Evolutionary conservation across 2,113 vertebrate species (phyloP).

Genomic region (Eupsittula cactorum): DNA sequence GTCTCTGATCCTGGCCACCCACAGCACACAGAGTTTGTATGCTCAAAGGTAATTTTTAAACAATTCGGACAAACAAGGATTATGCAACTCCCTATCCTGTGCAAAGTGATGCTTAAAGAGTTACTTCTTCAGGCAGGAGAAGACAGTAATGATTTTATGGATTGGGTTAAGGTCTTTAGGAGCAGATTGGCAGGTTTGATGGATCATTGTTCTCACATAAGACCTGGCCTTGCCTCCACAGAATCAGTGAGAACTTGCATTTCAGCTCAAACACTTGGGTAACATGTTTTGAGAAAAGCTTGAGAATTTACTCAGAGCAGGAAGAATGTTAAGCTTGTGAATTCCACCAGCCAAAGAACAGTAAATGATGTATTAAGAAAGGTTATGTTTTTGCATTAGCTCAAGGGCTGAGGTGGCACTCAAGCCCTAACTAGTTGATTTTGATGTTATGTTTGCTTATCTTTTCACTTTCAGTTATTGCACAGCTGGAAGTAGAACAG

Average conservation of each 20-base stretch:
- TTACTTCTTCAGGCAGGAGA: background rate
- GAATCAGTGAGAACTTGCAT: background rate
- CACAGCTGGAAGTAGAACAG: background rate
- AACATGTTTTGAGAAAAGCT: background rate
- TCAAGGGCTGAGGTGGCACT: background rate
- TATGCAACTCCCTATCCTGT: background rate
- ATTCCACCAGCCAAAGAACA: background rate
- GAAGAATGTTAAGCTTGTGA: background rate
- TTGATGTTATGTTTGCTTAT: background rate
- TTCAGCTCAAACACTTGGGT: background rate
- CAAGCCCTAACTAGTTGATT: background rate
- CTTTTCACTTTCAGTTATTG: background rate
- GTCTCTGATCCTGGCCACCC: background rate
- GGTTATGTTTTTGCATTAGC: background rate
- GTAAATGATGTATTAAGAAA: background rate
- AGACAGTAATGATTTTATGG: background rate
- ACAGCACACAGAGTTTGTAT: background rate
- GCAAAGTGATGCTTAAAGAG: background rate
- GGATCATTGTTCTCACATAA: background rate
- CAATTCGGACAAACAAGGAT: background rate
- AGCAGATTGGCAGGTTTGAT: background rate
- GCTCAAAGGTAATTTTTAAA: background rate
- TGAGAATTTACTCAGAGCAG: background rate
- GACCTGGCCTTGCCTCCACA: background rate
- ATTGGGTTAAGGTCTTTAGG: background rate